A percentile compares a stretch with the other conserved stretches of the same genome.
Evolutionary conservation across 2,888 invertebrate genomes (phyloP).

Genomic region (Liodrosophila aerea): DNA sequence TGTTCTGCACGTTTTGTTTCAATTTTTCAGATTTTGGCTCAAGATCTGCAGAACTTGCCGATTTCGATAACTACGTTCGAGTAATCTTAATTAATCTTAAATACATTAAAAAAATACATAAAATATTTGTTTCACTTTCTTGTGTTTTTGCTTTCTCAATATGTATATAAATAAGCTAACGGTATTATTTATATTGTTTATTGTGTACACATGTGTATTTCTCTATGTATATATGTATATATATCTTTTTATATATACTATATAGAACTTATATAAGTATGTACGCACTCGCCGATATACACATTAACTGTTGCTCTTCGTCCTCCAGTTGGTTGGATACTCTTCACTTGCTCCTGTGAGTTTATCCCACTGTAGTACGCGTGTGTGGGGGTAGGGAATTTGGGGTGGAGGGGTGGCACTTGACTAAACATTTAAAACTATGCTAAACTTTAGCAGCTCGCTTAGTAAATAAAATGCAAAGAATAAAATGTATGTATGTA

Average conservation of each 20-base stretch:
- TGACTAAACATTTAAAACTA: conserved; percentile 63
- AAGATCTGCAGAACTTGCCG: no score
- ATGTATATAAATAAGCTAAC: conserved; percentile 70
- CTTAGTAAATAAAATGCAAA: conserved; percentile 73
- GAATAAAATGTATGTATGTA: conserved; percentile 45
- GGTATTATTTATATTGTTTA: conserved; percentile 64
- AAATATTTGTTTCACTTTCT: conserved; percentile 58
- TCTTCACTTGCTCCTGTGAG: conserved; percentile 11
- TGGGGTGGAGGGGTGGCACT: conserved; percentile 31
- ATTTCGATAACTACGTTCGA: conserved; percentile 41
- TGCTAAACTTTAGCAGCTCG: conserved; percentile 56
- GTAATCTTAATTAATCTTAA: conserved; percentile 71
- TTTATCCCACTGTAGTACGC: conserved; percentile 1
- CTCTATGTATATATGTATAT: conserved; percentile 53
- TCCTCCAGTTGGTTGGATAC: conserved; percentile 3
- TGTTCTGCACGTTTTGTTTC: conserved; percentile 25
- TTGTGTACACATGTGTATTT: conserved; percentile 54
- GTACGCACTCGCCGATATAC: conserved; percentile 37
- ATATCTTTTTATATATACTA: no score
- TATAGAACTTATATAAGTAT: conserved; percentile 49
- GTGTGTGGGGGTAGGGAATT: not conserved
- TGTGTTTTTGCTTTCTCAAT: conserved; percentile 41
- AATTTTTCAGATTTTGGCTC: conserved; percentile 15
- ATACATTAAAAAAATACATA: conserved; percentile 74
- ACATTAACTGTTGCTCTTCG: no score